These are phyloP conservation scores for Hanleya hanleyi DNA, from an alignment of 2,888 invertebrate genomes.

Conservation along the genomic window DNA sequence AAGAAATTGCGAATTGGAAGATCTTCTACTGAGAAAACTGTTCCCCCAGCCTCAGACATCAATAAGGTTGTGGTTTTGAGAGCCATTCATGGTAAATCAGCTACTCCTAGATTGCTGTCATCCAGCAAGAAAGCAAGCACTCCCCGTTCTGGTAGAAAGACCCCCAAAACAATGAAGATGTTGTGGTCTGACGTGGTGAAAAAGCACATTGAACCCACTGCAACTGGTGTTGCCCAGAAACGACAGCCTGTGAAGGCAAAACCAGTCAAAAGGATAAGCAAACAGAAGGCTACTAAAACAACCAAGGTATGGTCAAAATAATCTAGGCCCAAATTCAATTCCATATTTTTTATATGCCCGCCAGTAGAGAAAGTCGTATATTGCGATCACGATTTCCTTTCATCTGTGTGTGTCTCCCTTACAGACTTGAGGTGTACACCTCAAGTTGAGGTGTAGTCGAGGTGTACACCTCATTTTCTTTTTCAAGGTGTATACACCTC, in stretches of 20 bases:
- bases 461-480: too few relatives aligned
- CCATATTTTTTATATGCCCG: too few relatives aligned
- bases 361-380: too few relatives aligned
- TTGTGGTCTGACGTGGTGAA: slow-evolving; percentile 65
- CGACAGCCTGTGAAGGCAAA: slow-evolving; percentile 30
- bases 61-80: slow-evolving; percentile 59
- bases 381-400: too few relatives aligned
- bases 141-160: slow-evolving; percentile 9
- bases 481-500: too few relatives aligned
- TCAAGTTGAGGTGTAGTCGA: too few relatives aligned
- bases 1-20: slow-evolving; percentile 18
- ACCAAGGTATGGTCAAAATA: too few relatives aligned
- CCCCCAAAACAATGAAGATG: slow-evolving; percentile 30
- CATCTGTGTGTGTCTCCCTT: too few relatives aligned
- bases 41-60: slow-evolving; percentile 45
- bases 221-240: slow-evolving; percentile 35
- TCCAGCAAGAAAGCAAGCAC: slow-evolving; percentile 7
- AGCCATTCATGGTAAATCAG: slow-evolving; percentile 66
- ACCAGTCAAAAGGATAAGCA: slow-evolving; percentile 13
- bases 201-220: slow-evolving; percentile 33
- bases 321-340: too few relatives aligned
- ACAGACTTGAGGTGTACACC: too few relatives aligned
- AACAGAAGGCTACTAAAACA: too few relatives aligned
- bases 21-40: slow-evolving; percentile 32
- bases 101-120: slow-evolving; percentile 56